A percentile compares a stretch with the other conserved stretches of the same genome.
Conservation (phyloP, 2,113 vertebrate genomes). For the Chinchilla lanigera region DNA sequence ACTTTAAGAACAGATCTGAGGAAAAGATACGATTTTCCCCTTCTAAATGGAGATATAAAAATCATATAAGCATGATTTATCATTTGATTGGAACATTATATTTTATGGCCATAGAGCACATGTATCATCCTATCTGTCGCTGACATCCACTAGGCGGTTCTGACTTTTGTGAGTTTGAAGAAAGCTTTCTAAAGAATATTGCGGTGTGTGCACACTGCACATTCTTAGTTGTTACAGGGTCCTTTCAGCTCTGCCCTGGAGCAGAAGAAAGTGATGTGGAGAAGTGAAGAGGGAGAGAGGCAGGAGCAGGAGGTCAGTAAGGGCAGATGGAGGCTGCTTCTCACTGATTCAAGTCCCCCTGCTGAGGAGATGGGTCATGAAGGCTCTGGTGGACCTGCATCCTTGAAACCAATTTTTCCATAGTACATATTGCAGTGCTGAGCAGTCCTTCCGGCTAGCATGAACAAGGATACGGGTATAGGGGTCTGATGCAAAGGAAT, state of each 20-base stretch:
- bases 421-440: neutral
- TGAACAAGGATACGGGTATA: neutral
- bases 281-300: accelerated
- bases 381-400: neutral
- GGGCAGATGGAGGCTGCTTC: accelerated
- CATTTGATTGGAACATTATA: neutral
- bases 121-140: neutral
- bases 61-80: neutral
- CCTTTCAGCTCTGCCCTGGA: accelerated
- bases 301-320: no score
- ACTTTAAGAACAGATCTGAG: slow-evolving; percentile 23
- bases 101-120: neutral
- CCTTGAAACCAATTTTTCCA: neutral
- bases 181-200: neutral
- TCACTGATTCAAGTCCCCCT: neutral
- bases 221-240: accelerated
- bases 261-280: neutral
- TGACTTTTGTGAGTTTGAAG: neutral
- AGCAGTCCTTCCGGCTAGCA: neutral
- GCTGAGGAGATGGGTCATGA: neutral
- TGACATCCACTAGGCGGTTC: neutral
- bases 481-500: neutral
- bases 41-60: slow-evolving; percentile 28
- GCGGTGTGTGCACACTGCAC: no score
- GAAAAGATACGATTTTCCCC: neutral